These are phyloP conservation scores for Nilaparvata lugens DNA, from an alignment of 1,140 invertebrate species.

Conservation along the genomic window DNA sequence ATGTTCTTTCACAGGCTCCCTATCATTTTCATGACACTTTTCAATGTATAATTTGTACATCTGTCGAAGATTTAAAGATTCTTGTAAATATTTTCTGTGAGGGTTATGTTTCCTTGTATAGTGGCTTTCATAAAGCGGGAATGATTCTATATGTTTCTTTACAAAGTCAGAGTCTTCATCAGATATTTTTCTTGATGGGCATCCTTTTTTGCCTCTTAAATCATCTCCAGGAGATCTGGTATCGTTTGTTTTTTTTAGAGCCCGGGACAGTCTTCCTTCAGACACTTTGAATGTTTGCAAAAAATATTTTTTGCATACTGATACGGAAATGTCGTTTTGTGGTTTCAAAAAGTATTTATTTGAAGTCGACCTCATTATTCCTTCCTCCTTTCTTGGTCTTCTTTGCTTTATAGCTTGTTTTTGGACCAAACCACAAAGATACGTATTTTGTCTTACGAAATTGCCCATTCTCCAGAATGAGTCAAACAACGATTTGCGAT, in stretches of 20 bases:
- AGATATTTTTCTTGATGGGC: background rate
- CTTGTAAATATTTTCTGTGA: constrained; percentile 38
- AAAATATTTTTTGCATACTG: constrained; percentile 12
- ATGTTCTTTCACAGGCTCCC: constrained; percentile 35
- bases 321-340: background rate
- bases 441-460: background rate
- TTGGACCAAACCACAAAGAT: background rate
- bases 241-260: background rate
- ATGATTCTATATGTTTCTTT: background rate
- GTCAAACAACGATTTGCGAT: too few species aligned
- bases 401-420: background rate
- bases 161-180: background rate
- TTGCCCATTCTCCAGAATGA: background rate
- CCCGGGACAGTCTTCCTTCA: constrained; percentile 5
- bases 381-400: background rate
- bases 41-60: constrained; percentile 38
- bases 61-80: constrained; percentile 37
- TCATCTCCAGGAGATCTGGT: background rate
- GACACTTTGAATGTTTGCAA: constrained; percentile 2
- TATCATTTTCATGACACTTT: constrained; percentile 14
- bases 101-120: constrained; percentile 33
- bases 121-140: constrained; percentile 11
- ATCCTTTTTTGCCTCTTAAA: background rate
- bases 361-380: background rate
- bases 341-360: background rate